Conservation (phyloP, 2,113 vertebrate genomes). For the Cricetomys ansorgei region DNA sequence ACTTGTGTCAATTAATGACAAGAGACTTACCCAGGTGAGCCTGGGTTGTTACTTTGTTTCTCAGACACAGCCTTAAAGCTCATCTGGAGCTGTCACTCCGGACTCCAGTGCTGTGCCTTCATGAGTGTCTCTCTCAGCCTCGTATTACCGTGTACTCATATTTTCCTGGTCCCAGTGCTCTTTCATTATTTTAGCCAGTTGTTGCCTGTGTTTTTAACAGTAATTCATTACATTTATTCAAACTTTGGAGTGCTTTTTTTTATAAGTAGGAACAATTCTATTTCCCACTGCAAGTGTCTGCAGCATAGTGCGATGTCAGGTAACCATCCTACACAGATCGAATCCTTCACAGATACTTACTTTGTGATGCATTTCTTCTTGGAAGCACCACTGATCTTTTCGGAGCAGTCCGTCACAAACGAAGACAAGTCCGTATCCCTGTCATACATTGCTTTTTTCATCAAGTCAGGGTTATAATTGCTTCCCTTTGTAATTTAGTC, state of each 20-base stretch:
- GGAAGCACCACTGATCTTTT: conserved; percentile 14
- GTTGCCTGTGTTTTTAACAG: neutral
- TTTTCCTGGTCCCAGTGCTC: conserved; percentile 4
- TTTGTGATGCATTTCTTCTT: neutral
- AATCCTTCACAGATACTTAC: neutral
- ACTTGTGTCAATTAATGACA: too few relatives aligned
- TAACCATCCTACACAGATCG: neutral
- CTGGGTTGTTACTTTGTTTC: neutral
- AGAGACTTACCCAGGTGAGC: too few relatives aligned
- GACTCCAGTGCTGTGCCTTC: neutral
- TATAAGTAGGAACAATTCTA: neutral
- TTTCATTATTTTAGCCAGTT: conserved; percentile 28
- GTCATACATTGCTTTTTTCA: neutral
- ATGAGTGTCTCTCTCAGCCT: neutral
- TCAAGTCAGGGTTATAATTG: conserved; percentile 23
- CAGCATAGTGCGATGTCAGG: neutral
- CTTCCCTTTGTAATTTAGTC: conserved; percentile 17
- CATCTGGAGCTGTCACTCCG: neutral
- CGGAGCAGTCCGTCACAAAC: conserved; percentile 23
- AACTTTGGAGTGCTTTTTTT: conserved; percentile 1
- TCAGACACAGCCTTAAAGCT: neutral
- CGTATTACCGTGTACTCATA: neutral
- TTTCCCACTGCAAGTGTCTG: neutral
- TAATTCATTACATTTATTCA: conserved; percentile 5
- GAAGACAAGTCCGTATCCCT: neutral